Evolutionary conservation across 1,140 invertebrate species (phyloP).

Genomic region (Saccostrea cuccullata): DNA sequence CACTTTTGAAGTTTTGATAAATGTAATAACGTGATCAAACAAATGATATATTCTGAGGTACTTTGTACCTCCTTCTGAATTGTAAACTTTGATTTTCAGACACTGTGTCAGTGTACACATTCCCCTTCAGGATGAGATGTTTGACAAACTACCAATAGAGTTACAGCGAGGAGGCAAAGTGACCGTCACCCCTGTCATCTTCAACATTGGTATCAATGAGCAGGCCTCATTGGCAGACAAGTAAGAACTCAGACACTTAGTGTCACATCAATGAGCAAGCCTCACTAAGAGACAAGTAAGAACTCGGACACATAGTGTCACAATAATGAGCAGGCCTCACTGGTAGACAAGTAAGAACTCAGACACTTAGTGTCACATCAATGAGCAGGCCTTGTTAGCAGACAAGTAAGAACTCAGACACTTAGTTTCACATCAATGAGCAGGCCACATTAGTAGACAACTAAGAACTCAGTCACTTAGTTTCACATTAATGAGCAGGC

Average conservation of each 20-base stretch:
- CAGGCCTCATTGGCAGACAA: constrained; percentile 82
- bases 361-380: constrained; percentile 81
- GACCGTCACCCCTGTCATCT: constrained; percentile 92
- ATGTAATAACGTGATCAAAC: no score
- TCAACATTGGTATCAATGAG: constrained; percentile 97
- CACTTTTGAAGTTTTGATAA: no score
- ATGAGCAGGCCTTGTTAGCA: constrained; percentile 92
- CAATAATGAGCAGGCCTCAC: constrained; percentile 89
- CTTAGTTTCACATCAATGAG: constrained; percentile 83
- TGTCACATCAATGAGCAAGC: constrained; percentile 91
- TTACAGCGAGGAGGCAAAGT: constrained; percentile 78
- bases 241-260: no score
- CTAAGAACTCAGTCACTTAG: no score
- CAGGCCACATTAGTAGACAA: constrained; percentile 82
- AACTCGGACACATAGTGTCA: neutral
- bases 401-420: constrained; percentile 82
- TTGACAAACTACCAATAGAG: constrained; percentile 68
- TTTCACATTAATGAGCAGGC: constrained; percentile 83
- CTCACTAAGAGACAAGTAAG: constrained; percentile 89
- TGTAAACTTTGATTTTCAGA: constrained; percentile 58
- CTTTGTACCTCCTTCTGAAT: no score
- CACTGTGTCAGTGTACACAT: constrained; percentile 70
- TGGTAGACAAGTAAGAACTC: no score
- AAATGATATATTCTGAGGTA: no score
- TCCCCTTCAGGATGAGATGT: constrained; percentile 61